Base-by-base conservation (phyloP, 2,888 invertebrate genomes). In the Noctua janthina region DNA sequence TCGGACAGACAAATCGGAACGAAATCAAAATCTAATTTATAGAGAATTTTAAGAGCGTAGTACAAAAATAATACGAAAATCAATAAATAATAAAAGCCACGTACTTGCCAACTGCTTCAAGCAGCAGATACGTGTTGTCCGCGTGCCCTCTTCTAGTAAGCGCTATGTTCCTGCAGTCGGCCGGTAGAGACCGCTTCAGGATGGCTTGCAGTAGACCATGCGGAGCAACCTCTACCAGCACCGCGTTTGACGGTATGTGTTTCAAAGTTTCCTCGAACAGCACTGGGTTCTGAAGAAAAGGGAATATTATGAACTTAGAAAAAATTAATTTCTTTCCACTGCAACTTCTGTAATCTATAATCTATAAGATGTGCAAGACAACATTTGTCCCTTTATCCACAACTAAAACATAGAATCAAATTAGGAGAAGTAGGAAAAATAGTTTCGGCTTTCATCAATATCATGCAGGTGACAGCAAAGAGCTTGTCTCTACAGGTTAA, bases 141-240 rank as follows among this genome's bases (percentile, higher is more conserved):
- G 96, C 95, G 87, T 98, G 97, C 8, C 97, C 97, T 54, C 98
- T 97, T 88, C 98, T 98, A 78, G 99, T 98, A 8, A 99, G 96
- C 0, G 98, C 97, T 75, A 99, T 96, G 90, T 98, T 98, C 2
- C 95, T 97, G 85, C 98, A 98, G 17, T 97, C 97, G 2, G 97
- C 91, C 17, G 96, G 95, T 54, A 99, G 94, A 0, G 98, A 98
- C 70, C 99, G 97, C 91, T 98, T 98, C 17, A 99, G 96, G 89
- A 99, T 98, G 0, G 99, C 98, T 93, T 99, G 99, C 79, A 99
- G 97, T 35, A 99, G 97, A 43, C 99, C 98, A 91, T 99, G 99
- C 0, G 99, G 99, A 0, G 99, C 99, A 81, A 99, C 98, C 94
- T 99, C 99, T 76, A 99, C 98, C 20, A 98, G 96, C 54, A 99